Base-by-base conservation (phyloP, 2,797 vertebrate genomes). In the Epinephelus awoara region DNA sequence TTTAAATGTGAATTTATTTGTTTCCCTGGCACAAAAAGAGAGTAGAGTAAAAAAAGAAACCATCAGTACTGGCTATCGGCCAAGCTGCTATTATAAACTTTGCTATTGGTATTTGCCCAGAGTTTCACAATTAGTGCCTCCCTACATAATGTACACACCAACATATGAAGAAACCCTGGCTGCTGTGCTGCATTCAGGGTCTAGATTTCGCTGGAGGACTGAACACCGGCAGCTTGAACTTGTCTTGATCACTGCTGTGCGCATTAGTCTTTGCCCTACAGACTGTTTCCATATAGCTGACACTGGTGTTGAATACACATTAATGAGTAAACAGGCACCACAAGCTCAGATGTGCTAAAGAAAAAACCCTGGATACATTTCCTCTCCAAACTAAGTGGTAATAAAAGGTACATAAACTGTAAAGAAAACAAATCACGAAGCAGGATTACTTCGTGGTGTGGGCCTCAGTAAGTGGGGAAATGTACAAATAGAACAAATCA, bases 371-470 rank as follows among this genome's bases (percentile, higher is more conserved):
- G 23, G 52, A 67, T 66, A 9, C 21, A 10, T 64, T 69, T 52
- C 42, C 25, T 66, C 12, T 71, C 21, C 17, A 47, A 51, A 64
- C 56, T 25, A 61, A 74, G 68, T 67, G 54, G 58, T 34, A 34
- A 80, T 76, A 82, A 77, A 85, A 84, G 69, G 23, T n/a, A 66
- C 56, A 76, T 57, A 14, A 67, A 77, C 18, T 65, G 72, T 68
- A 58, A 56, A 62, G 46, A 66, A 69, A 64, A 57, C 66, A 0
- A 11, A 69, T 63, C 47, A 40, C 8, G 13, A 50, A 59, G n/a
- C 50, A 7, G 38, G 54, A 68, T 62, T 59, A 52, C 5, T 50
- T 50, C 51, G 47, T n/a, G 29, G 57, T 42, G 57, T 27, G 50
- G 69, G 68, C 64, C 67, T 64, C 44, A 65, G 51, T 42, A 47